phyloP scores from a whole-genome alignment of 2,888 invertebrate species.

The Octodonta nipae region DNA sequence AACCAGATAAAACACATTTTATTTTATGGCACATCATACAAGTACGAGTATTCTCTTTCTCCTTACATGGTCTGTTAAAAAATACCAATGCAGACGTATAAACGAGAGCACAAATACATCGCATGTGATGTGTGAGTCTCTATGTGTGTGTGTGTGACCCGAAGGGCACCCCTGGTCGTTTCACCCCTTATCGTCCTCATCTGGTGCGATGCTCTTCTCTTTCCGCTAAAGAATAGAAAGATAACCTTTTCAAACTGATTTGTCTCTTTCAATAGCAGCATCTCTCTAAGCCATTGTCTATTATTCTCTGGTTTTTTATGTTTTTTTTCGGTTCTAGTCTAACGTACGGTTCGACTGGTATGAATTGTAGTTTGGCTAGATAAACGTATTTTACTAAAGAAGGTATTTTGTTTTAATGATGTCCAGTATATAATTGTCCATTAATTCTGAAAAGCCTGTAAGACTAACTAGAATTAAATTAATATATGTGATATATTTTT shows the following conservation, averaged over 20 bases:
- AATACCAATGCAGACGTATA: too few species aligned
- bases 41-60: too few species aligned
- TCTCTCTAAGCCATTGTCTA: slow-evolving; percentile 18
- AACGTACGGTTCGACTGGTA: slow-evolving; percentile 5
- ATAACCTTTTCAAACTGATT: slow-evolving; percentile 28
- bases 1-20: slow-evolving; percentile 2
- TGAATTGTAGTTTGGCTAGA: slow-evolving; percentile 1
- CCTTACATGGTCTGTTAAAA: too few species aligned
- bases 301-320: slow-evolving; percentile 14
- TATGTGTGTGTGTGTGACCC: slow-evolving; percentile 15
- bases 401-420: too few species aligned
- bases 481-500: too few species aligned
- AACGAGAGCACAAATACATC: slow-evolving; percentile 6
- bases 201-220: slow-evolving; percentile 13
- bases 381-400: too few species aligned
- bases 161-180: slow-evolving; percentile 12
- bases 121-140: slow-evolving; percentile 4
- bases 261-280: slow-evolving; percentile 27
- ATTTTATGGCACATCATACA: slow-evolving; percentile 1
- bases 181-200: slow-evolving; percentile 22
- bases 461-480: too few species aligned
- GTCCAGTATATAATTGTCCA: too few species aligned
- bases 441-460: too few species aligned
- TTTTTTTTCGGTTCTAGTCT: slow-evolving; percentile 15
- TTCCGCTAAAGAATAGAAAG: slow-evolving; percentile 21